Conservation (phyloP, 2,888 invertebrate species). For the Pycnomerus fuliginosus region DNA sequence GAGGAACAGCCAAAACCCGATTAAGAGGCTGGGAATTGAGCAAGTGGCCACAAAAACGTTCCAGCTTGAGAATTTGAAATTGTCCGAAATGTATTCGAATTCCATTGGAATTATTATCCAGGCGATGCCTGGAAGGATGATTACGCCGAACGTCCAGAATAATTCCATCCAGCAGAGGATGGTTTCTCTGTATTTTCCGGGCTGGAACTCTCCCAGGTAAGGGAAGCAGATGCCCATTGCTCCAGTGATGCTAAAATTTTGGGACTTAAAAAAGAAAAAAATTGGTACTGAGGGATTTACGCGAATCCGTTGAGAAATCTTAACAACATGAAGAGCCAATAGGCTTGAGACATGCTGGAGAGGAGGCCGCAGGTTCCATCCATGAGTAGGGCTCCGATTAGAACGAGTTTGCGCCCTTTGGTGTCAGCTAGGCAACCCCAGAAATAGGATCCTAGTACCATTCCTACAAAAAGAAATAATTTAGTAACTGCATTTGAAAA, state of each 20-base stretch:
- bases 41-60: conserved; percentile 78
- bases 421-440: conserved; percentile 85
- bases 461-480: conserved; percentile 62
- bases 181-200: conserved; percentile 75
- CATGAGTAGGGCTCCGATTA: conserved; percentile 71
- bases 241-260: conserved; percentile 66
- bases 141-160: conserved; percentile 81
- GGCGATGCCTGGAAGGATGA: conserved; percentile 73
- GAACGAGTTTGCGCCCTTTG: conserved; percentile 73
- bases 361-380: conserved; percentile 72
- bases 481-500: too few relatives aligned
- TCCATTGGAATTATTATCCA: conserved; percentile 76
- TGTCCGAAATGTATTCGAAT: conserved; percentile 59
- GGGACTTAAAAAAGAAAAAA: neutral
- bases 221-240: conserved; percentile 83
- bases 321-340: conserved; percentile 69
- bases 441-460: conserved; percentile 81
- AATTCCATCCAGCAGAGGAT: conserved; percentile 84
- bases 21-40: conserved; percentile 67
- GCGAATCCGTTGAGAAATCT: conserved; percentile 78
- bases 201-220: conserved; percentile 80
- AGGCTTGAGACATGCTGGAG: conserved; percentile 73
- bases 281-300: conserved; percentile 58
- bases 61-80: conserved; percentile 75
- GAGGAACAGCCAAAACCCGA: conserved; percentile 68